Base-by-base conservation (phyloP, 37 sponge, comb jelly and placozoan species). In the Aplysina aerophoba region DNA sequence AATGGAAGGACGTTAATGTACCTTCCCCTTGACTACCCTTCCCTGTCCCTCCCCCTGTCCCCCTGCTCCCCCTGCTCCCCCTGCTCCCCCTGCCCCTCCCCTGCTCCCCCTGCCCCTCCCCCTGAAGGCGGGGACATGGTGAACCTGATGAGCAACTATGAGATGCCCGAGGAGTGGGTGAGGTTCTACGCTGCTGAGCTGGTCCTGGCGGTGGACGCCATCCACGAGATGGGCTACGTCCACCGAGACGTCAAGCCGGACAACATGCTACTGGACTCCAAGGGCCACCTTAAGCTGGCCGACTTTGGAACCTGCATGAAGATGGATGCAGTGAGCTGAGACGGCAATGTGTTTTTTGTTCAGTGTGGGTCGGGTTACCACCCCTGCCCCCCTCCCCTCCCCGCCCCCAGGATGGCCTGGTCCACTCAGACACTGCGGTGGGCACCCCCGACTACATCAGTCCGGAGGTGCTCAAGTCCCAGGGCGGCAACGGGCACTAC, bases 401-500 rank as follows among this genome's bases (percentile, higher is more conserved):
- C 41, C 78, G 54, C 78, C 59, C 82, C 0, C 68, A 96, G 97
- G 39, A 85, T 59, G 99, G 99, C 0, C 88, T 87, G 73, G 90
- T 99, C 11, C 72, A 92, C 58, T 93, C 91, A 19, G 95, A 95
- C 81, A 97, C 94, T 36, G 99, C 99, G 6, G 97, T 99, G 37
- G 99, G 99, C 31, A 99, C 99, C 3, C 99, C 99, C 0, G 99
- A 99, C 89, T 99, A 99, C 87, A 99, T 99, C 53, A 91, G 94
- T 34, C 99, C 99, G 1, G 99, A 99, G 95, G 96, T 98, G 38
- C 86, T 95, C 36, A 88, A 90, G 81, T 93, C 94, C 25, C 98
- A 95, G 61, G 96, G 96, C 30, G 94, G 96, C 15, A 83, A 93
- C 15, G 99, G 97, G 3, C 87, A 87, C 81, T 98, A 98, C 59